Percentiles rank a stretch among this genome's conserved stretches.
These are phyloP conservation scores for Hippocampus zosterae DNA, from an alignment of 2,113 vertebrate genomes.

Conservation along the genomic window DNA sequence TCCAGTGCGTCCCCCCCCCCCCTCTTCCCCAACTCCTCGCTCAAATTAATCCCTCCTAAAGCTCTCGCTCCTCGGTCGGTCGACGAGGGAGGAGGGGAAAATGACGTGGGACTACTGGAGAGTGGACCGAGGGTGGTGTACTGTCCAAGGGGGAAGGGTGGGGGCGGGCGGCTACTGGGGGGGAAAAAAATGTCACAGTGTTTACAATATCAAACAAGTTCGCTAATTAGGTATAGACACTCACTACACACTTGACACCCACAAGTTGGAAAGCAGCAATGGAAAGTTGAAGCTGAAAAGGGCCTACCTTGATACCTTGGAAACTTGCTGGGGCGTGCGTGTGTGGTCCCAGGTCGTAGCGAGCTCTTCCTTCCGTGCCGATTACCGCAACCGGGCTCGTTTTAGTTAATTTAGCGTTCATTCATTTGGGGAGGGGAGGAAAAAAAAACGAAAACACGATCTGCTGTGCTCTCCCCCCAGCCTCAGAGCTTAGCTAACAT, in stretches of 20 bases:
- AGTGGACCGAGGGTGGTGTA: conserved; percentile 52
- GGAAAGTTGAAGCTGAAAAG: conserved; percentile 45
- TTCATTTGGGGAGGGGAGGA: conserved; percentile 27
- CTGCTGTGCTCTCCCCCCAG: conserved; percentile 68
- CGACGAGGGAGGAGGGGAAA: conserved; percentile 70
- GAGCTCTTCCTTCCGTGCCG: conserved; percentile 24
- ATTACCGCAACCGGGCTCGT: conserved; percentile 32
- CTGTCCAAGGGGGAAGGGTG: conserved; percentile 59
- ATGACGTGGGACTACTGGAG: conserved; percentile 67
- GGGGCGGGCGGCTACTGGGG: conserved; percentile 37
- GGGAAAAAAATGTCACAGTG: conserved; percentile 27
- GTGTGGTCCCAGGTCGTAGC: conserved; percentile 61
- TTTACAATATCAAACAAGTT: conserved; percentile 44
- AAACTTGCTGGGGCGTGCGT: conserved; percentile 58
- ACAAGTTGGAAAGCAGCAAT: neutral
- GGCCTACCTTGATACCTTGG: conserved; percentile 30
- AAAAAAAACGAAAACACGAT: conserved; percentile 29
- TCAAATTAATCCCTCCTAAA: conserved; percentile 63
- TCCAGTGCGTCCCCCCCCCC: conserved; percentile 19
- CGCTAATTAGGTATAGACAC: conserved; percentile 21
- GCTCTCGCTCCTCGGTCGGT: conserved; percentile 56
- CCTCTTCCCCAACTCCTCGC: conserved; percentile 15
- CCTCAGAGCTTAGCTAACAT: conserved; percentile 73
- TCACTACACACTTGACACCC: neutral
- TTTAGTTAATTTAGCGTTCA: conserved; percentile 25